These are phyloP conservation scores for Ligdia adustata DNA, from an alignment of 2,888 invertebrate genomes.

Conservation along the genomic window DNA sequence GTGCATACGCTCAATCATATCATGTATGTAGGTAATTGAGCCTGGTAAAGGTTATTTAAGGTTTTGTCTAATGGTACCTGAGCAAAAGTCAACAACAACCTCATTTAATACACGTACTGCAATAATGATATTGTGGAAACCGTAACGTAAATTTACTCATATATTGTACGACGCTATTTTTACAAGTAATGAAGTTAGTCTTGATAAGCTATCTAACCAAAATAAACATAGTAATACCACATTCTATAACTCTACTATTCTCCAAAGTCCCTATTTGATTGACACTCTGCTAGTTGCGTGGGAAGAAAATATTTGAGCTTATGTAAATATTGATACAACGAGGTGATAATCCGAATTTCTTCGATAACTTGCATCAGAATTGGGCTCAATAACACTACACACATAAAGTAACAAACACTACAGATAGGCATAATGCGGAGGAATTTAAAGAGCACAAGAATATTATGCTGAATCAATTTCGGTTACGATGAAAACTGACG, in stretches of 20 bases:
- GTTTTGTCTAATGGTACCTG: too few species aligned
- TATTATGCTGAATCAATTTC: background rate
- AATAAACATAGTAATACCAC: slow-evolving; percentile 34
- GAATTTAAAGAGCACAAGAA: background rate
- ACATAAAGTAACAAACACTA: slow-evolving; percentile 16
- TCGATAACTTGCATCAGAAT: slow-evolving; percentile 20
- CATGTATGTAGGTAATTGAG: too few species aligned
- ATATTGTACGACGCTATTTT: slow-evolving; percentile 16
- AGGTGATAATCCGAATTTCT: slow-evolving; percentile 29
- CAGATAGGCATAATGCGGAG: slow-evolving; percentile 2
- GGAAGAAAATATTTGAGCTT: slow-evolving; percentile 37
- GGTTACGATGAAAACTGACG: too few species aligned
- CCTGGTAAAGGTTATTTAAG: too few species aligned
- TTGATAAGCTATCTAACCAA: slow-evolving; percentile 36
- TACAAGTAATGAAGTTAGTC: slow-evolving; percentile 9
- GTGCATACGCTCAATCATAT: too few species aligned
- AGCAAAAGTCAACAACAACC: too few species aligned
- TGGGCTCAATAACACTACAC: slow-evolving; percentile 9
- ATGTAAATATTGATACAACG: slow-evolving; percentile 38
- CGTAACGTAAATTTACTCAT: too few species aligned
- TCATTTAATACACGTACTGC: too few species aligned
- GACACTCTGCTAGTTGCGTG: slow-evolving; percentile 37
- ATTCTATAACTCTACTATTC: slow-evolving; percentile 16
- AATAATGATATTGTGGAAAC: too few species aligned
- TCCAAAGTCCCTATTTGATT: slow-evolving; percentile 35